Evolutionary conservation across 1,140 invertebrate species (phyloP).

Genomic region (Anagrus nilaparvatae): DNA sequence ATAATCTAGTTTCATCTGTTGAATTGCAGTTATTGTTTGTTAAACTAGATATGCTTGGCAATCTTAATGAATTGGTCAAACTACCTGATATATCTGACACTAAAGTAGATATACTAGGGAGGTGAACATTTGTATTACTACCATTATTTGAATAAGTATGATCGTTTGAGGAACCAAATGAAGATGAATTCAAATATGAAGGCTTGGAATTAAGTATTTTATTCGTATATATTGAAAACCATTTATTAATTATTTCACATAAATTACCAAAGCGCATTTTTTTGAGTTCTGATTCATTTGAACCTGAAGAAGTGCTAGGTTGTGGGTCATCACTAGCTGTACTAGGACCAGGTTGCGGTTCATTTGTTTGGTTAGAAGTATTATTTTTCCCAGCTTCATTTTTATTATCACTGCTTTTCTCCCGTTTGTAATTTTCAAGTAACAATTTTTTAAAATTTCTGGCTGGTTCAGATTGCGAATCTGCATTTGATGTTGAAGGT

Average conservation of each 20-base stretch:
- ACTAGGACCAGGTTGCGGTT: conserved; percentile 11
- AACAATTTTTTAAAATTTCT: conserved; percentile 26
- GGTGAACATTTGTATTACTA: conserved; percentile 12
- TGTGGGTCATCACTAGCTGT: conserved; percentile 3
- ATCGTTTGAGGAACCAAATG: conserved; percentile 18
- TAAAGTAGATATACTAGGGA: conserved; percentile 22
- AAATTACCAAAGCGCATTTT: conserved; percentile 10
- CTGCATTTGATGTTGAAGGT: conserved; percentile 7
- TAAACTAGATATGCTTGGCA: neutral
- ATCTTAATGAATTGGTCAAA: conserved; percentile 1
- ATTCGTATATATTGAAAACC: neutral
- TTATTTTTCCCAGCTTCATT: conserved; percentile 3
- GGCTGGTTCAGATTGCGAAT: conserved; percentile 18
- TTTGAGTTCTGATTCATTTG: conserved; percentile 21
- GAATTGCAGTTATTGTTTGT: neutral
- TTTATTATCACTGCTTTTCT: conserved; percentile 15
- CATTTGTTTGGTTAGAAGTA: too few species aligned
- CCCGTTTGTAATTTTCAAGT: conserved; percentile 24
- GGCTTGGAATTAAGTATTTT: neutral
- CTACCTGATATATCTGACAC: conserved; percentile 18
- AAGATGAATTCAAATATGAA: neutral
- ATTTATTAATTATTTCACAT: conserved; percentile 3
- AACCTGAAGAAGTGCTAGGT: conserved; percentile 4
- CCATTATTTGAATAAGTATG: conserved; percentile 26
- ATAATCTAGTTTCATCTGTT: conserved; percentile 8